Base-by-base conservation (phyloP, 64 coral and sea anemone genomes). In the Pocillopora verrucosa region DNA sequence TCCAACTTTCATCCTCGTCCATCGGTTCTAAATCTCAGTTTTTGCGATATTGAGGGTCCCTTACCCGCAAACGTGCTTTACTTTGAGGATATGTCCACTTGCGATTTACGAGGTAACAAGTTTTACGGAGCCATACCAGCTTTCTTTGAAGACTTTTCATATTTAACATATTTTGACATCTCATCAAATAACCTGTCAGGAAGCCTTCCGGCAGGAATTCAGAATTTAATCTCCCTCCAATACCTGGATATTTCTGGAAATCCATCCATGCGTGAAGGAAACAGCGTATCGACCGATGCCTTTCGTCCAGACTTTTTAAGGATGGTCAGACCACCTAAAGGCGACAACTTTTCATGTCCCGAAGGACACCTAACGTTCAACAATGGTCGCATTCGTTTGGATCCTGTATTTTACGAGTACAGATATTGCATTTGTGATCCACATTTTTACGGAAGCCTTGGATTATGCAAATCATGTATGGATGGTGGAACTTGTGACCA, bases 221-320 rank as follows among this genome's bases (percentile, higher is more conserved):
- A 63, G 56, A 89, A 38, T 64, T 58, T 78, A 6, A 22, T 57
- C 11, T 68, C 87, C 2, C 25, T 89, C 7, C 87, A 89, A 7
- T 89, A 78, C 56, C 78, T 89, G 60, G 87, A 89, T 45, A 89
- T 89, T 89, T 89, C 87, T 77, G 87, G 87, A 6, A 89, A 89
- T 78, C 24, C 57, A 14, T 45, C 6, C 2, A 89, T 88, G 58
- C 56, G 58, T 9, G 72, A 88, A 62, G 51, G 13, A 14, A 59
- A 36, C 11, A 61, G 13, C 1, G 9, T 16, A 60, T 34, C 73
- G 37, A 14, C 24, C 4, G 22, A 7, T 11, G 61, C 45, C 20
- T 65, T 69, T 85, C 35, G 17, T 10, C 82, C 82, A 69, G 82
- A 85, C 82, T 45, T 85, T 69, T 69, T 64, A 72, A 85, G 61